phyloP scores from a whole-genome alignment of 2,888 invertebrate species.

The Meandrusa payeni region DNA sequence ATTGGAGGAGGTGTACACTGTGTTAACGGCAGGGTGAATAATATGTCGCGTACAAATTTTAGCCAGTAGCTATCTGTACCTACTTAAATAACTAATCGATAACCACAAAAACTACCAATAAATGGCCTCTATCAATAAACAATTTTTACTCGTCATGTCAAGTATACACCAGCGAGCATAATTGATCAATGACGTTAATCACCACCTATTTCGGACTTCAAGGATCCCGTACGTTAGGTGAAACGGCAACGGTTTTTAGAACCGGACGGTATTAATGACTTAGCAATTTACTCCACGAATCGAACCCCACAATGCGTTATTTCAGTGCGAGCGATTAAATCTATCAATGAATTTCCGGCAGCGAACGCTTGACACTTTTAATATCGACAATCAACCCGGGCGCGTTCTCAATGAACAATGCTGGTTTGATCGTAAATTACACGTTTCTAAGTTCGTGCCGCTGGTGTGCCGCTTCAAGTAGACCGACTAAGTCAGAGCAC shows the following conservation, averaged over 20 bases:
- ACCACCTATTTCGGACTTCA: constrained; percentile 47
- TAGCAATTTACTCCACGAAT: constrained; percentile 73
- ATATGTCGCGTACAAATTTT: too few species aligned
- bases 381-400: constrained; percentile 72
- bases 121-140: too few species aligned
- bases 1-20: too few species aligned
- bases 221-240: constrained; percentile 47
- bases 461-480: constrained; percentile 33
- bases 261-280: constrained; percentile 77
- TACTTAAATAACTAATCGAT: too few species aligned
- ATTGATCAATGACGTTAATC: constrained; percentile 44
- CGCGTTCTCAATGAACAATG: constrained; percentile 75
- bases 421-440: constrained; percentile 69
- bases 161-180: too few species aligned
- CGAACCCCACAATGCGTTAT: constrained; percentile 65
- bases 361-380: constrained; percentile 70
- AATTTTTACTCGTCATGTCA: too few species aligned
- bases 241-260: constrained; percentile 70
- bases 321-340: constrained; percentile 73
- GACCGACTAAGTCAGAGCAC: not conserved
- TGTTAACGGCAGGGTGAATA: too few species aligned
- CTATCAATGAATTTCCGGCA: constrained; percentile 80
- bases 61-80: too few species aligned
- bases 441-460: constrained; percentile 59
- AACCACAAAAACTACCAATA: too few species aligned